Evolutionary conservation across 2,888 invertebrate species (phyloP).

Genomic region (Drosophila ezoana): DNA sequence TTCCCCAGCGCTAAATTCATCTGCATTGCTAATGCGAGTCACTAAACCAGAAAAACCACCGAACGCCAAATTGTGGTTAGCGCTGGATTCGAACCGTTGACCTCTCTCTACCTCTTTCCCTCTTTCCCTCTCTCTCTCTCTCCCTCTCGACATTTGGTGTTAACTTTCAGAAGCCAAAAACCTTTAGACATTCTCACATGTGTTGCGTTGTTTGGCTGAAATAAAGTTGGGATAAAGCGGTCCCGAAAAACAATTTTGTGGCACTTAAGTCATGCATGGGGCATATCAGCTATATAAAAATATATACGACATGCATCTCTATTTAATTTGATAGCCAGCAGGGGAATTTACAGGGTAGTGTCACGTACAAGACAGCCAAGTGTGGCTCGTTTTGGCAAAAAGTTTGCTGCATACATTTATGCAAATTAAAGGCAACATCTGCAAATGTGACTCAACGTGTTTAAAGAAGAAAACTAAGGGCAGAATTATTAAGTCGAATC

Average conservation of each 20-base stretch:
- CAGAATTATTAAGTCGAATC: too few relatives aligned
- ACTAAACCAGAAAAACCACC: slow-evolving; percentile 2
- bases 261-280: slow-evolving; percentile 18
- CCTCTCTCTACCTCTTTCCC: too few relatives aligned
- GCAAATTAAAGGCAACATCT: slow-evolving; percentile 13
- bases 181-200: slow-evolving; percentile 60
- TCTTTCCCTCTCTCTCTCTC: too few relatives aligned
- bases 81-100: not conserved
- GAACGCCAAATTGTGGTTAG: slow-evolving; percentile 64
- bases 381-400: not conserved
- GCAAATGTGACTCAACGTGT: not conserved
- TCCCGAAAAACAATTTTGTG: not conserved
- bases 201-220: slow-evolving; percentile 39
- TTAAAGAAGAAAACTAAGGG: too few relatives aligned
- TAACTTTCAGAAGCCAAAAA: slow-evolving; percentile 50
- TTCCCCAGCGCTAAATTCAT: slow-evolving; percentile 53
- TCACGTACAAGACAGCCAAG: not conserved
- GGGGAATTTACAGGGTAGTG: slow-evolving; percentile 4
- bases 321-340: slow-evolving; percentile 27
- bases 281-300: slow-evolving; percentile 19
- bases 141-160: slow-evolving; percentile 33
- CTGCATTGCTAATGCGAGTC: slow-evolving; percentile 52
- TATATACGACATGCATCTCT: slow-evolving; percentile 11
- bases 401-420: too few relatives aligned
- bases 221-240: slow-evolving; percentile 35